These are phyloP conservation scores for Gallinago undulata DNA, from an alignment of 2,113 vertebrate genomes.

Conservation along the genomic window DNA sequence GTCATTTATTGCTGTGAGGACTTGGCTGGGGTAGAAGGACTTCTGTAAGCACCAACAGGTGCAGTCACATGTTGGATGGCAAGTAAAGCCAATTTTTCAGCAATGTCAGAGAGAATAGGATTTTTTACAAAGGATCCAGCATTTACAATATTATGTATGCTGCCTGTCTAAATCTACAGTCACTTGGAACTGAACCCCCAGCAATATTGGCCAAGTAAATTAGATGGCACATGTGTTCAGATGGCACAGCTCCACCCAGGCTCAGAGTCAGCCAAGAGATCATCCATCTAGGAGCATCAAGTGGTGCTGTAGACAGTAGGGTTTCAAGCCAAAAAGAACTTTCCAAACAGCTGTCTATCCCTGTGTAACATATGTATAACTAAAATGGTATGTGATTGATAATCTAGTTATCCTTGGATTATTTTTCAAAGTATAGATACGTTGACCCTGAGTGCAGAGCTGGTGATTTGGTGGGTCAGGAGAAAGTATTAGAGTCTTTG, in stretches of 20 bases:
- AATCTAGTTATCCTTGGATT: not conserved
- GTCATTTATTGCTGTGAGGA: not conserved
- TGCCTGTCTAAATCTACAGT: slow-evolving; percentile 60
- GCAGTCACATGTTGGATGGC: slow-evolving; percentile 7
- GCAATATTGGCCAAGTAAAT: slow-evolving; percentile 54
- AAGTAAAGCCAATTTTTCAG: slow-evolving; percentile 29
- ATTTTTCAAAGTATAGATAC: not conserved
- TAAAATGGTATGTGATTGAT: slow-evolving; percentile 8
- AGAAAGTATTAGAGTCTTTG: not conserved
- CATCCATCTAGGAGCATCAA: slow-evolving; percentile 39
- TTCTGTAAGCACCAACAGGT: slow-evolving; percentile 42
- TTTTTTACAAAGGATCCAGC: slow-evolving; percentile 20
- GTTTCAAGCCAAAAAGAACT: slow-evolving; percentile 39
- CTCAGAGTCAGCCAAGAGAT: slow-evolving; percentile 57
- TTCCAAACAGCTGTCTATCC: slow-evolving; percentile 28
- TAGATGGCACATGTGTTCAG: slow-evolving; percentile 66
- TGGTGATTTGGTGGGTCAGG: not conserved
- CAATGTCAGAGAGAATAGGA: not conserved
- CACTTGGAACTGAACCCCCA: slow-evolving; percentile 34
- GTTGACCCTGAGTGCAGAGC: not conserved
- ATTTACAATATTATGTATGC: slow-evolving; percentile 59
- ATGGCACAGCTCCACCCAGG: slow-evolving; percentile 52
- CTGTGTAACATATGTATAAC: not conserved
- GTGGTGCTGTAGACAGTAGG: not conserved
- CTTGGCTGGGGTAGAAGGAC: not conserved